Percentiles rank a stretch among this genome's conserved stretches.
Evolutionary conservation across 2,888 invertebrate species (phyloP).

Genomic region (Orthosia incerta): DNA sequence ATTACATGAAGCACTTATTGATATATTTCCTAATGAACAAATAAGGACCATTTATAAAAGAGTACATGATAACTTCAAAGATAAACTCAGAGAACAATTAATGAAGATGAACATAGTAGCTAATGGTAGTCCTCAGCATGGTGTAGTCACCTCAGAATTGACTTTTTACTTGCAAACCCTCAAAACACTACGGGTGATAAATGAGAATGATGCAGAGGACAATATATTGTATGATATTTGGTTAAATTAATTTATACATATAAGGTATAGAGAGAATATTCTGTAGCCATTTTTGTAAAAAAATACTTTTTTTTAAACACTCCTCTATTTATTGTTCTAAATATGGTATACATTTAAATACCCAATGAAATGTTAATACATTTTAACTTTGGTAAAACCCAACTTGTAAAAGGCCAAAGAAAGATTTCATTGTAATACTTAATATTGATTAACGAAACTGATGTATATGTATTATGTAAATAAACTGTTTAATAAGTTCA

Average conservation of each 20-base stretch:
- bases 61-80: slow-evolving; percentile 96
- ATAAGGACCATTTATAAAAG: slow-evolving; percentile 94
- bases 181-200: slow-evolving; percentile 94
- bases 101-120: slow-evolving; percentile 96
- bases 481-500: slow-evolving; percentile 58
- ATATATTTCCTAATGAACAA: slow-evolving; percentile 95
- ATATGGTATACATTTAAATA: slow-evolving; percentile 20
- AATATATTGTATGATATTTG: slow-evolving; percentile 96
- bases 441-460: slow-evolving; percentile 40
- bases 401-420: slow-evolving; percentile 54
- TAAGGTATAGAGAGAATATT: slow-evolving; percentile 44
- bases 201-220: slow-evolving; percentile 93
- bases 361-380: slow-evolving; percentile 14
- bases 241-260: slow-evolving; percentile 89
- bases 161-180: slow-evolving; percentile 97
- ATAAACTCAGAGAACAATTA: slow-evolving; percentile 95
- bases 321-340: slow-evolving; percentile 52
- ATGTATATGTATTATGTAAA: slow-evolving; percentile 55
- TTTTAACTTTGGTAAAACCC: slow-evolving; percentile 49
- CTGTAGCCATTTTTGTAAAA: slow-evolving; percentile 60
- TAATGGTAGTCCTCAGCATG: slow-evolving; percentile 99
- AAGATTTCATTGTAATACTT: slow-evolving; percentile 41
- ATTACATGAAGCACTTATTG: slow-evolving; percentile 97
- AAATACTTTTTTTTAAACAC: slow-evolving; percentile 42
- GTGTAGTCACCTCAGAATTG: slow-evolving; percentile 97